Conservation (phyloP, 1,140 invertebrate genomes). For the Pteromalus puparum region DNA sequence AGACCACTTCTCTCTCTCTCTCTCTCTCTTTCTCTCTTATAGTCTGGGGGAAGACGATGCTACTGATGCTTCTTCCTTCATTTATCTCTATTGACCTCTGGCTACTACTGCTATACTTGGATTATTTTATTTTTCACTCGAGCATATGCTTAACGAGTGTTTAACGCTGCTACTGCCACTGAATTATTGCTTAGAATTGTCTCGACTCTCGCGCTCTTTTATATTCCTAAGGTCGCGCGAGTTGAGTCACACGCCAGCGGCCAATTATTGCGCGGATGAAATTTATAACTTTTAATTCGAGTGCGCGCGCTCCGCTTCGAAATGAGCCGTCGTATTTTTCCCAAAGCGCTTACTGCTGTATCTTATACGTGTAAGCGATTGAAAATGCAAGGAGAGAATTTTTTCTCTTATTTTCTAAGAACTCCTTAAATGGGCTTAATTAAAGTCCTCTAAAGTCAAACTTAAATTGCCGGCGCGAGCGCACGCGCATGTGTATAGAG, state of each 20-base stretch:
- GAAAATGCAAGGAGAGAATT: neutral
- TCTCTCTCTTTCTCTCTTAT: neutral
- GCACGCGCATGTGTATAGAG: neutral
- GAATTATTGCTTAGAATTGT: slow-evolving; percentile 31
- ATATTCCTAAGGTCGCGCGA: slow-evolving; percentile 35
- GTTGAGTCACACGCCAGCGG: neutral
- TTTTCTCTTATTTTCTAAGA: slow-evolving; percentile 31
- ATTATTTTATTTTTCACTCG: slow-evolving; percentile 19
- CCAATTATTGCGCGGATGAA: neutral
- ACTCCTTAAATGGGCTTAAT: slow-evolving; percentile 40
- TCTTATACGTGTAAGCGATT: neutral
- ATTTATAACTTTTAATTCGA: neutral
- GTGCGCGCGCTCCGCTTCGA: neutral
- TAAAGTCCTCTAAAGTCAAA: slow-evolving; percentile 29
- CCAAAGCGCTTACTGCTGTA: neutral
- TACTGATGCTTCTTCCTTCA: neutral
- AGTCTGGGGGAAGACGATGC: neutral
- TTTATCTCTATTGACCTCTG: slow-evolving; percentile 40
- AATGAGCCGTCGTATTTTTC: neutral
- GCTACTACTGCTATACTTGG: no score
- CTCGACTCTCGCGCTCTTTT: slow-evolving; percentile 7
- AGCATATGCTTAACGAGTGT: slow-evolving; percentile 22
- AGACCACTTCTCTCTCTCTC: neutral
- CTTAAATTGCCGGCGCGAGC: slow-evolving; percentile 18
- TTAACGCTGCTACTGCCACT: neutral